Percentiles rank a stretch among this genome's conserved stretches.
These are phyloP conservation scores for Procambarus virginalis DNA, from an alignment of 1,140 invertebrate species.

Conservation along the genomic window DNA sequence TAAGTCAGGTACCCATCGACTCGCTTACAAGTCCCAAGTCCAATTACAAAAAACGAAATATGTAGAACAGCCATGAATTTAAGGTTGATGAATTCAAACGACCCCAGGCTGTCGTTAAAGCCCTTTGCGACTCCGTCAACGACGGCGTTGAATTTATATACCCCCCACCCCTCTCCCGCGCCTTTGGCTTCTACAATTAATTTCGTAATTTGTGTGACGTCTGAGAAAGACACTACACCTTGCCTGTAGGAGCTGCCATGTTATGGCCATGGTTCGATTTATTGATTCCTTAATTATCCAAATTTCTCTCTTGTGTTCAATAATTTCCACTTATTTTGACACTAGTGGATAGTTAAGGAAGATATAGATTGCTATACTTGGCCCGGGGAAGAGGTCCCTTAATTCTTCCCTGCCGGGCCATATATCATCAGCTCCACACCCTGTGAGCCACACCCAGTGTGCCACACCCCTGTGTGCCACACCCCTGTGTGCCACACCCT, in stretches of 20 bases:
- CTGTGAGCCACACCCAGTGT: no score
- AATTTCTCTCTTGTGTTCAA: slow-evolving; percentile 3
- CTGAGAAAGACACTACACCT: background rate
- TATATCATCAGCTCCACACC: background rate
- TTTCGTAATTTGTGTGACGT: background rate
- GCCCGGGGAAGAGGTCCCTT: background rate
- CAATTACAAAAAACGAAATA: background rate
- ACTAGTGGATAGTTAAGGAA: background rate
- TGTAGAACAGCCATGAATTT: background rate
- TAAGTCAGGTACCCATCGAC: no score
- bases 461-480: no score
- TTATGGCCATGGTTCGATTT: background rate
- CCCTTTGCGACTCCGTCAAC: background rate
- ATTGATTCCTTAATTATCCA: background rate
- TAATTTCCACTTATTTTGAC: background rate
- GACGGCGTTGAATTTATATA: background rate
- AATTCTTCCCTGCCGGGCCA: background rate
- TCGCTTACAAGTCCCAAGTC: no score
- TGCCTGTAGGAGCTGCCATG: background rate
- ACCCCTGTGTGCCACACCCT: no score
- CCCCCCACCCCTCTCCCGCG: background rate
- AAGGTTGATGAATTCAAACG: background rate
- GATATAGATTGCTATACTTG: background rate
- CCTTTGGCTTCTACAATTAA: background rate
- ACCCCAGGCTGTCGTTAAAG: background rate